Evolutionary conservation across 2,888 invertebrate species (phyloP).

Genomic region (Aspidiotus destructor): DNA sequence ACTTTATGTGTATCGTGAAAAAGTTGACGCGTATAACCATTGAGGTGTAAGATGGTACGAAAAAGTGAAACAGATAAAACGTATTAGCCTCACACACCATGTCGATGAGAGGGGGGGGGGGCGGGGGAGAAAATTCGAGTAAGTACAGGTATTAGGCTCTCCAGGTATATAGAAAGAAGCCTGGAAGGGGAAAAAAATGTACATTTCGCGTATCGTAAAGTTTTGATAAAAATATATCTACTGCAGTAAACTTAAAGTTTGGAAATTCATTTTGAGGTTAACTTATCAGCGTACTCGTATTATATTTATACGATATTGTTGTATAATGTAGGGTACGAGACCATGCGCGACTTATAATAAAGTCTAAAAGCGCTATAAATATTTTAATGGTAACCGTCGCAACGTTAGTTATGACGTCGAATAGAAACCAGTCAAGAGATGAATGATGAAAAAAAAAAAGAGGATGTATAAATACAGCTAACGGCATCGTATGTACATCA

Average conservation of each 20-base stretch:
- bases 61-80: too few relatives aligned
- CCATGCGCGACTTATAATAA: not conserved
- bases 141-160: too few relatives aligned
- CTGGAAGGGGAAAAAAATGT: not conserved
- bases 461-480: too few relatives aligned
- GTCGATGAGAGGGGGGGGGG: not conserved
- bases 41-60: not conserved
- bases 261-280: constrained; percentile 4
- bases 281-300: not conserved
- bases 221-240: not conserved
- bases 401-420: too few relatives aligned
- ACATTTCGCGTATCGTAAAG: not conserved
- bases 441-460: too few relatives aligned
- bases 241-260: not conserved
- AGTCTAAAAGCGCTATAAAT: constrained; percentile 1
- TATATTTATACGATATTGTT: not conserved
- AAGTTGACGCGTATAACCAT: not conserved
- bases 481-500: too few relatives aligned
- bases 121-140: not conserved
- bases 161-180: too few relatives aligned
- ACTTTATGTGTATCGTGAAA: not conserved
- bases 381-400: not conserved
- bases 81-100: too few relatives aligned
- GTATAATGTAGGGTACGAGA: not conserved
- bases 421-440: too few relatives aligned